Evolutionary conservation across 2,888 invertebrate species (phyloP).

Genomic region (Thymelicus acteon): DNA sequence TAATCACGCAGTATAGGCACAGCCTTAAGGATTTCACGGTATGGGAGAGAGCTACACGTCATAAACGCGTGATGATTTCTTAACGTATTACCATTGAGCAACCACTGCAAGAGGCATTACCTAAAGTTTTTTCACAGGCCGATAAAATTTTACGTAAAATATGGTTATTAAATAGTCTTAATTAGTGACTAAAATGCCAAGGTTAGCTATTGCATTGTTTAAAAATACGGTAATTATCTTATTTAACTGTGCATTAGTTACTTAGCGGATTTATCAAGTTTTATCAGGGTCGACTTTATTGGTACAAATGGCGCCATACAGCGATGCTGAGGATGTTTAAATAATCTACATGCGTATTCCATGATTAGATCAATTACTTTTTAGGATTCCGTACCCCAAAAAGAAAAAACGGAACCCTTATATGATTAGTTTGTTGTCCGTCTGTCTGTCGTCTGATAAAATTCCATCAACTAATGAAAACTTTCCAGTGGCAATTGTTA

Average conservation of each 20-base stretch:
- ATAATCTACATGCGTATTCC: too few species aligned
- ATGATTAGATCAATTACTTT: too few species aligned
- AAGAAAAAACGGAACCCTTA: too few species aligned
- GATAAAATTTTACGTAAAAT: background rate
- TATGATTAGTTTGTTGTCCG: too few species aligned
- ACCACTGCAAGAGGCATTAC: background rate
- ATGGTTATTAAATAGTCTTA: background rate
- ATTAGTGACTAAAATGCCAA: background rate
- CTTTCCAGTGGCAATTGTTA: background rate
- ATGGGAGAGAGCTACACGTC: conserved; percentile 18
- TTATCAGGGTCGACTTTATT: too few species aligned
- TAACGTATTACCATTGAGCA: conserved; percentile 27
- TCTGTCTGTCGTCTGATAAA: too few species aligned
- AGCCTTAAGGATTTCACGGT: conserved; percentile 13
- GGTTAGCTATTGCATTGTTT: conserved; percentile 11
- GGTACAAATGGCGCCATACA: too few species aligned
- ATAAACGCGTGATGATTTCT: conserved; percentile 17
- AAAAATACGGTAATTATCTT: background rate
- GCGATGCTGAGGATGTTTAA: too few species aligned
- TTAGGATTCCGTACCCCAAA: too few species aligned
- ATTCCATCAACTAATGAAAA: background rate
- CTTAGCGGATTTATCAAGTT: background rate
- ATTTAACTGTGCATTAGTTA: background rate
- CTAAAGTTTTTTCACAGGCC: conserved; percentile 9
- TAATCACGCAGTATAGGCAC: too few species aligned